These are phyloP conservation scores for Clusia tigrina DNA, from an alignment of 2,888 invertebrate genomes.

Conservation along the genomic window DNA sequence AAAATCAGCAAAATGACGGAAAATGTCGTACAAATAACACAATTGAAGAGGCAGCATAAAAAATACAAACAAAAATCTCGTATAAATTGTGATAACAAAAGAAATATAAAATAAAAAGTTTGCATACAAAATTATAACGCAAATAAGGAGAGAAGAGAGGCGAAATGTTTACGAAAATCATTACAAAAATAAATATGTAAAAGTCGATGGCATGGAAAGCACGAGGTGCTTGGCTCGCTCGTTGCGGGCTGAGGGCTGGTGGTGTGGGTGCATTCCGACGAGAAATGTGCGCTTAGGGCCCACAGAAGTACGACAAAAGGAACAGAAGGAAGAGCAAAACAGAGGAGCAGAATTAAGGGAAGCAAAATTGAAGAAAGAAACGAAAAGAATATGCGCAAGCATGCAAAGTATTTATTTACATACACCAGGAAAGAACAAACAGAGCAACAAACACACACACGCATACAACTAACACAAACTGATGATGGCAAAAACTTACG, in stretches of 20 bases:
- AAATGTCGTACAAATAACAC: background rate
- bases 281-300: background rate
- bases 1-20: background rate
- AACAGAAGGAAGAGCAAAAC: background rate
- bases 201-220: background rate
- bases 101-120: conserved; percentile 7
- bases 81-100: background rate
- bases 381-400: background rate
- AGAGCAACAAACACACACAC: conserved; percentile 14
- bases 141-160: too few relatives aligned
- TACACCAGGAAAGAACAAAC: background rate
- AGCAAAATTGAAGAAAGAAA: background rate
- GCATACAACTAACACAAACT: conserved; percentile 1
- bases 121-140: conserved; percentile 12
- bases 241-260: too few relatives aligned
- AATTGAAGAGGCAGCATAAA: background rate
- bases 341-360: background rate
- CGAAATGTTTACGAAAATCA: conserved; percentile 25
- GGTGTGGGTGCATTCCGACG: background rate
- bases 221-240: too few relatives aligned
- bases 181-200: background rate
- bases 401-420: background rate
- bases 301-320: background rate
- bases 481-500: background rate
- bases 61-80: conserved; percentile 1